Evolutionary conservation across 2,888 invertebrate species (phyloP), one percentile per base, ranked within the genome.

Genomic region (Leptodirus hochenwartii): DNA sequence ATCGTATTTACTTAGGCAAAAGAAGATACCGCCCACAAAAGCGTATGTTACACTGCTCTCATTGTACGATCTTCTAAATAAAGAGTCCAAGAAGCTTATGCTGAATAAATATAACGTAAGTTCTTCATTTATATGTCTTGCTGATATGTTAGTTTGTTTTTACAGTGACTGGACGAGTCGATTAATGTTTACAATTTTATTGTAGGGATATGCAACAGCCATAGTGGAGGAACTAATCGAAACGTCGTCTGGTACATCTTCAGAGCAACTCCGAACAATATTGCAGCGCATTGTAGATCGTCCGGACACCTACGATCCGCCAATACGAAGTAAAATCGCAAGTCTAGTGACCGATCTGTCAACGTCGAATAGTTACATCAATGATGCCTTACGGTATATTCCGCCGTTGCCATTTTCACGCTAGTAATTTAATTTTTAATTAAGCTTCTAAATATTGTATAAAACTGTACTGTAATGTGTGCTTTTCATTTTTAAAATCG

Each of bases 1-100:
- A 8, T 25, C 17, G 16, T 15, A 30, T 9, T 25, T 33, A n/a
- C n/a, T 58, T 34, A 53, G 53, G 33, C 49, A 59, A 1, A 54
- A 59, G n/a, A 65, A 62, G 42, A 53, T 59, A 1, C 66, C 69
- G 25, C 55, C 67, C 2, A 69, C 66, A 0, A 54, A 58, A 2
- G 63, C 72, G 0, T 66, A 71, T 34, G 55, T 71, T 28, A 61
- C 69, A 26, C 49, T 74, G 27, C 46, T 71, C 33, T 51, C 64
- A 13, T 46, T 74, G 16, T 74, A 74, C 44, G 74, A 74, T 39
- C 56, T 65, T 4, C 42, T 74, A 27, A 72, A 70, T 45, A 64
- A 72, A 37, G 74, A 74, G 35, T 66, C 72, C 2, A 72, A 72
- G 44, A 64, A 57, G 33, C 62, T 69, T 39, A 61, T 63, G 17